Base-by-base conservation (phyloP, 2,113 vertebrate genomes). In the Oceanodroma tethys region DNA sequence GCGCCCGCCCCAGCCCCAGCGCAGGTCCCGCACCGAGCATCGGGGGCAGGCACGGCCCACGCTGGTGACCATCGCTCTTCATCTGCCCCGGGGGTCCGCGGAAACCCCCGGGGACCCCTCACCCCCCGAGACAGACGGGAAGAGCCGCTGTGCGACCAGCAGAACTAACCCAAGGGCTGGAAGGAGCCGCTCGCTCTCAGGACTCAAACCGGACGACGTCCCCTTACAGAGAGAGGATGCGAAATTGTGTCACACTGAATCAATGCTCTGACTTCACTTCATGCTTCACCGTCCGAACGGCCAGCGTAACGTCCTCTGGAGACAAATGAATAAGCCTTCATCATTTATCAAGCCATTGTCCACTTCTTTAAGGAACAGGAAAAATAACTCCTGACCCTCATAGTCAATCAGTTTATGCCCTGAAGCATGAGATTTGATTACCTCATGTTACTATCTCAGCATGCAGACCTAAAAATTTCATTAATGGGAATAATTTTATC, bases 401-500 rank as follows among this genome's bases (percentile, higher is more conserved):
- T 2, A 68, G 83, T 91, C 88, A 88, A 97, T 95, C 92, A 90
- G 65, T 84, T 92, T 81, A 84, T 21, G 73, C 78, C 82, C 73
- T 83, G 86, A 92, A 95, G 95, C 91, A 76, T 68, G 78, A 94
- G 88, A 95, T 95, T 90, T 76, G 86, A 92, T 94, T 92, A 81
- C 90, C 83, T 86, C 83, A 19, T 32, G 43, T 78, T 86, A 96
- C 93, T 88, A 96, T 95, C 94, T 94, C 94, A 94, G 95, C 68
- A 16, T 29, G 76, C 83, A 92, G 86, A 47, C 76, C 76, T 92
- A 78, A 53, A 45, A 36, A 81, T 89, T 90, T 91, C 81, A 91
- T 96, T 97, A 96, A 95, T 94, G 93, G 80, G 60, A 94, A 97
- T 86, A 94, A 92, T 92, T 94, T 79, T 81, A 93, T 91, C 96